phyloP scores from a whole-genome alignment of 2,888 invertebrate species.

The Harpalus rubripes region DNA sequence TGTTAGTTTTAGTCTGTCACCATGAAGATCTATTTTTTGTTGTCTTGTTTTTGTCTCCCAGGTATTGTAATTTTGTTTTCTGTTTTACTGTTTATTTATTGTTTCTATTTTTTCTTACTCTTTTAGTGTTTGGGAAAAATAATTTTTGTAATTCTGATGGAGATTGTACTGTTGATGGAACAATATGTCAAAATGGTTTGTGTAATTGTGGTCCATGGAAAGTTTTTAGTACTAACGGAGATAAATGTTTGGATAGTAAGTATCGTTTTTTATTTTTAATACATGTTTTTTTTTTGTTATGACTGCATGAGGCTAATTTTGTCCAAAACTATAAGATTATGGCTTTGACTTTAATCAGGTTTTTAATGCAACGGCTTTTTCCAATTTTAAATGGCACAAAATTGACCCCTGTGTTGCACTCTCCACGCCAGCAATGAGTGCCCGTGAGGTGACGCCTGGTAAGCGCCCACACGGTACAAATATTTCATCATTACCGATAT shows the following conservation, averaged over 20 bases:
- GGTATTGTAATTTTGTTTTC: not conserved
- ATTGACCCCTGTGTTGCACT: no score
- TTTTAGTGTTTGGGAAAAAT: conserved; percentile 12
- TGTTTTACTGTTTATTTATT: not conserved
- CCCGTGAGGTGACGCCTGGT: no score
- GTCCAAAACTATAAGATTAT: no score
- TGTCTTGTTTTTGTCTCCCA: conserved; percentile 14
- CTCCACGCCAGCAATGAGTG: no score
- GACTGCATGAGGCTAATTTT: no score
- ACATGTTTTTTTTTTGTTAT: no score
- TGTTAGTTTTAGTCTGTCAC: not conserved
- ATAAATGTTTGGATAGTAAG: conserved; percentile 31
- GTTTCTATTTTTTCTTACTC: not conserved
- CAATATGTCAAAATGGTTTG: conserved; percentile 6
- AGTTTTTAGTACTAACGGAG: not conserved
- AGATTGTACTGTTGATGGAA: not conserved
- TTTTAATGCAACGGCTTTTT: no score
- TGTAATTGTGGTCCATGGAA: conserved; percentile 12
- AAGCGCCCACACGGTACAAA: no score
- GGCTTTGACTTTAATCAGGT: no score
- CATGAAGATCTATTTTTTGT: not conserved
- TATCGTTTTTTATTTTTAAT: not conserved
- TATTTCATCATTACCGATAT: no score
- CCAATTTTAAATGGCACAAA: no score
- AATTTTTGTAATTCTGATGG: not conserved